Percentiles rank a stretch among this genome's conserved stretches.
These are phyloP conservation scores for Sinodicranocentrus sp. DNA, from an alignment of 2,888 invertebrate species.

Conservation along the genomic window DNA sequence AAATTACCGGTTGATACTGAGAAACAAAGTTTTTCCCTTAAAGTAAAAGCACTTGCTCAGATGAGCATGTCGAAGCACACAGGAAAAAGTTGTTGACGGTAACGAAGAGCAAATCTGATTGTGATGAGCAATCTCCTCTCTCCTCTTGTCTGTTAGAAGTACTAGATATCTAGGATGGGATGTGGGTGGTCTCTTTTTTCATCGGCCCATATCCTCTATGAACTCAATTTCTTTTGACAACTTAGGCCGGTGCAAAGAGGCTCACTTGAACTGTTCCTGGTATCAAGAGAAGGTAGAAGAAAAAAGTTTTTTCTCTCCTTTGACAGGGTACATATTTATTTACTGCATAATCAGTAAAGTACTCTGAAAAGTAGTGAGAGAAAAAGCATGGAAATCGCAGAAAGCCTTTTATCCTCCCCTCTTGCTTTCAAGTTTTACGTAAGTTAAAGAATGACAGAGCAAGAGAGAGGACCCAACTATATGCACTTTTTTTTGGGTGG, in stretches of 20 bases:
- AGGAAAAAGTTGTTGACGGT: constrained; percentile 26
- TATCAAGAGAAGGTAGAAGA: background rate
- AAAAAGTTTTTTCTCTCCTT: constrained; percentile 28
- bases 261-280: background rate
- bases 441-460: constrained; percentile 4
- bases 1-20: background rate
- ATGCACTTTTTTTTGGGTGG: background rate
- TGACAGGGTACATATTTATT: constrained; percentile 51
- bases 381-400: constrained; percentile 34
- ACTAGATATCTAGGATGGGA: no score
- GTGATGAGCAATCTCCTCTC: constrained; percentile 20
- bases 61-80: background rate
- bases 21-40: background rate
- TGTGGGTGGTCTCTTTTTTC: constrained; percentile 18
- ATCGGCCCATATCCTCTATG: constrained; percentile 48
- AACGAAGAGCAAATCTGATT: constrained; percentile 31
- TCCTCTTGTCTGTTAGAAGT: background rate
- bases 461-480: background rate
- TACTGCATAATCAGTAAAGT: constrained; percentile 58
- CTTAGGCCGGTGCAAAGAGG: no score
- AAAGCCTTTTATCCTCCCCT: constrained; percentile 43
- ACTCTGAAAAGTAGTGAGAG: constrained; percentile 8
- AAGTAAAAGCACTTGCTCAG: background rate
- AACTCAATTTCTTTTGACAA: constrained; percentile 39
- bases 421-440: constrained; percentile 17